Evolutionary conservation across 1,140 invertebrate genomes (phyloP), one percentile per base, ranked within the genome.

Genomic region (Phenacoccus solenopsis): DNA sequence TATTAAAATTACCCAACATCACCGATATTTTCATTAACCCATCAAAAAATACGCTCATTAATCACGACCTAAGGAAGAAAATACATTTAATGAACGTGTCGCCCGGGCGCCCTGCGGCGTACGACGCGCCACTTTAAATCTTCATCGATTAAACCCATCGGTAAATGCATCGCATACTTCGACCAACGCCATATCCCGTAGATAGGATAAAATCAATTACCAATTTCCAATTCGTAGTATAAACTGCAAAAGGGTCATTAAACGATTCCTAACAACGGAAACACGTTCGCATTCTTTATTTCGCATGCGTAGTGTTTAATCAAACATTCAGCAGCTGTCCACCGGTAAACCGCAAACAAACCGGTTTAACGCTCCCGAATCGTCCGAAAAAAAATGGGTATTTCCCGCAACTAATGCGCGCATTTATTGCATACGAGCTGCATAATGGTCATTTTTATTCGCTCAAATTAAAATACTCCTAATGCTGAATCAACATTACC

Each of bases 281-380:
- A 49, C 38, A 49, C 38, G 38, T 49, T 49, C 38, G 38, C 38
- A 49, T 49, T 49, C 38, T 49, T 49, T 49, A 49, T 49, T 49
- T 49, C 38, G 38, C 38, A 49, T 49, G 20, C 38, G 38, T 9
- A 49, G 38, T 2, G 38, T 16, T 49, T 49, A 32, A 32, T 32
- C 30, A 49, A n/a, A 49, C 38, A 49, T 49, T 49, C 38, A 49
- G 20, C 38, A 49, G 38, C 38, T 49, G 38, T 49, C 38, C 38
- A n/a, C 38, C 16, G 20, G 20, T 49, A 49, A 49, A 49, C 38
- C 38, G 20, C 38, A 49, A 49, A 49, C 20, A 16, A 49, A 49
- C 38, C 38, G 38, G 38, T 49, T 49, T 16, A n/a, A 49, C 38
- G 16, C 5, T 49, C 5, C 38, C 38, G 20, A 49, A n/a, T n/a